A percentile compares a stretch with the other conserved stretches of the same genome.
phyloP scores from a whole-genome alignment of 2,113 vertebrate genomes.

The Sylvia atricapilla region DNA sequence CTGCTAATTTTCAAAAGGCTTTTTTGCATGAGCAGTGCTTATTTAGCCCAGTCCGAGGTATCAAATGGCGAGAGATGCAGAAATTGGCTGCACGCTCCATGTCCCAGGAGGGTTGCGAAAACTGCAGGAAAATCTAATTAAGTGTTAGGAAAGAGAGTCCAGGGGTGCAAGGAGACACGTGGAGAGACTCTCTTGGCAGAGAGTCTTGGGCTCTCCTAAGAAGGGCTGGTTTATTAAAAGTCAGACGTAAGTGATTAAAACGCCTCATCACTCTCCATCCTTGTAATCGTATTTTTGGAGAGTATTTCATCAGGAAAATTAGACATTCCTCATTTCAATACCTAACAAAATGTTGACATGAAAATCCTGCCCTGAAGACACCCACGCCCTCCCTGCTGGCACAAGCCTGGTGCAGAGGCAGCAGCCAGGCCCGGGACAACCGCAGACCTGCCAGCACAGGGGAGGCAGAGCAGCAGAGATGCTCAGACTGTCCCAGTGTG shows the following conservation, averaged over 20 bases:
- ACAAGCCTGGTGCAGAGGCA: neutral
- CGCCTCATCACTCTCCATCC: conserved; percentile 38
- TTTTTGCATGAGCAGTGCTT: rapidly evolving
- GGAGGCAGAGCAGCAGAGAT: rapidly evolving
- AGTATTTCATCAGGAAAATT: conserved; percentile 8
- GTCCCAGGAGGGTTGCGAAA: neutral
- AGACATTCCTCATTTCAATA: conserved; percentile 18
- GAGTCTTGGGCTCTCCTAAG: neutral
- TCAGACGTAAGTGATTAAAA: conserved; percentile 46
- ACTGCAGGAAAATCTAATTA: neutral
- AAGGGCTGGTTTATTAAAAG: conserved; percentile 15
- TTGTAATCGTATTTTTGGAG: conserved; percentile 28
- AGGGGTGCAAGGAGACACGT: neutral
- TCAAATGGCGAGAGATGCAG: neutral
- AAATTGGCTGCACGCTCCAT: neutral
- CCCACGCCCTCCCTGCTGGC: neutral
- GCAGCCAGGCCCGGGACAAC: neutral
- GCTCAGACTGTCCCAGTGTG: neutral
- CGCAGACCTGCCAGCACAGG: rapidly evolving
- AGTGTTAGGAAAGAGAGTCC: neutral
- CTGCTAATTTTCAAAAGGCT: neutral
- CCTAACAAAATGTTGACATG: conserved; percentile 44
- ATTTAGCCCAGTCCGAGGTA: neutral
- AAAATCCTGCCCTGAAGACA: neutral
- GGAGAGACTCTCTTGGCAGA: neutral